Conservation (phyloP, 2,113 vertebrate species). For the Odontesthes bonariensis region DNA sequence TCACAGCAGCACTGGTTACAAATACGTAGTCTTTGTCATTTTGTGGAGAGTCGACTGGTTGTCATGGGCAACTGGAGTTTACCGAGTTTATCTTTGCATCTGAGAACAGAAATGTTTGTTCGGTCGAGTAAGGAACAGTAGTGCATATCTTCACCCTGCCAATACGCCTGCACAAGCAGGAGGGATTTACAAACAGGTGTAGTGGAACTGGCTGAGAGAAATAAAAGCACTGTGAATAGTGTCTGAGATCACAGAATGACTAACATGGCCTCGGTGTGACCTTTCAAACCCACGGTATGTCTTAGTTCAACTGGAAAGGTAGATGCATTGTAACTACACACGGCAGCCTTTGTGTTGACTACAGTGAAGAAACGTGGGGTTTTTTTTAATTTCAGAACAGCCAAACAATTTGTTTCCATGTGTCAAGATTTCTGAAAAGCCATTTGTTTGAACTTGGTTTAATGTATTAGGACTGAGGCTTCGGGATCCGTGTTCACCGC, state of each 20-base stretch:
- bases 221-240: constrained; percentile 46
- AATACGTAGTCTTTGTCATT: constrained; percentile 12
- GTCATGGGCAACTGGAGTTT: constrained; percentile 30
- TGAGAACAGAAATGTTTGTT: constrained; percentile 2
- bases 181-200: constrained; percentile 34
- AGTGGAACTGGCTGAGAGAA: constrained; percentile 14
- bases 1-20: constrained; percentile 39
- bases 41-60: constrained; percentile 22
- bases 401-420: neutral
- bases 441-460: constrained; percentile 43
- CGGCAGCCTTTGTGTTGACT: neutral
- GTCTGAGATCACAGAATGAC: constrained; percentile 38
- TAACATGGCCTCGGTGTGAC: constrained; percentile 21
- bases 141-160: constrained; percentile 2
- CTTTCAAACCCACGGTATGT: constrained; percentile 2
- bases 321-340: neutral
- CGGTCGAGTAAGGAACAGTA: neutral
- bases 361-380: neutral
- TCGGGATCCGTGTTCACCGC: constrained; percentile 41
- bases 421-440: constrained; percentile 12
- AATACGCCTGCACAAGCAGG: neutral
- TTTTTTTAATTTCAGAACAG: neutral
- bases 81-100: neutral
- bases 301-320: constrained; percentile 7
- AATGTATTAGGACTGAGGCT: constrained; percentile 30